Base-by-base conservation (phyloP, 2,888 invertebrate genomes). In the Rhogogaster chlorosoma region DNA sequence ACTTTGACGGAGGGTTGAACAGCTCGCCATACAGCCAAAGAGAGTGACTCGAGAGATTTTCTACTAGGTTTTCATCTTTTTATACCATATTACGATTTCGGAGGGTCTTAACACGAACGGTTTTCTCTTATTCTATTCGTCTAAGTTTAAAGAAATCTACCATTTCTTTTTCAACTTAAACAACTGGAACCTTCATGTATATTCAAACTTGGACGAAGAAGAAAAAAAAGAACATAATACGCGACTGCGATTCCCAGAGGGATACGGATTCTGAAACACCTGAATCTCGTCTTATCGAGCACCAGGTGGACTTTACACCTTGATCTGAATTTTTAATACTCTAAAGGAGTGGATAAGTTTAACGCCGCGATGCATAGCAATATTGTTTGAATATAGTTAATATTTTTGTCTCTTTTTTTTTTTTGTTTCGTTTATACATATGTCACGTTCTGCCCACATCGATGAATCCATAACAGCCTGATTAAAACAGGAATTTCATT, bases 1-100 rank as follows among this genome's bases (percentile, higher is more conserved):
- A 80, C 80, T 80, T 61, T 80, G 57, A 80, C 80, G 57, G 80
- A 80, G 61, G 80, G 26, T 80, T 38, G 53, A 77, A 73, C 42
- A 73, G 15, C 73, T 73, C 53, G 29, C 4, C 2, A 53, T 53
- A 18, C 53, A 45, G 32, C n/a, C 15, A 9, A 49, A 45, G 77
- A 53, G 53, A 49, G 29, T 49, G 7, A 32, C 42, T 73, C 15
- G n/a, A 77, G 49, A 53, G 77, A 49, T 77, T 49, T 77, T 53
- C 53, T 53, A 53, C 18, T 29, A 77, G 49, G 29, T 49, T 29
- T 77, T 29, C 7, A 29, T 32, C 49, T 77, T 77, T 49, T 77
- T 32, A 53, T 49, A 26, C 53, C 49, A 18, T 53, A 53, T 53
- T 6, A 15, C 77, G 6, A 77, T 53, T 32, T 77, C 10, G 53